These are phyloP conservation scores for Hephaestus fuliginosus DNA, from an alignment of 2,797 vertebrate species.

Conservation along the genomic window DNA sequence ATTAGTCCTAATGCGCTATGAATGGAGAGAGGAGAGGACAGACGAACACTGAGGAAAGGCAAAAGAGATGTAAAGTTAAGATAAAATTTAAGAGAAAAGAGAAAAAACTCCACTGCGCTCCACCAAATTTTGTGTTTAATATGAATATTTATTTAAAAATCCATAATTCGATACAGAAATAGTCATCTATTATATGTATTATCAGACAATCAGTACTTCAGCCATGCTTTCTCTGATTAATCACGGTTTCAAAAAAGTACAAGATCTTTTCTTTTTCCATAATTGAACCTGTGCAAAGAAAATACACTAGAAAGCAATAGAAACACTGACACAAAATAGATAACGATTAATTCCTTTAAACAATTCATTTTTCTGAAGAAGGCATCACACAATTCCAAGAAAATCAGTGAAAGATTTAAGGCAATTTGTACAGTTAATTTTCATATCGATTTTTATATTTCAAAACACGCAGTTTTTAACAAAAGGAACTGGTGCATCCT, in stretches of 20 bases:
- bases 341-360: slow-evolving; percentile 80
- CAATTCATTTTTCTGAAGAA: slow-evolving; percentile 88
- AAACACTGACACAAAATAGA: slow-evolving; percentile 90
- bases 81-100: not conserved
- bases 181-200: slow-evolving; percentile 88
- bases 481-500: slow-evolving; percentile 88
- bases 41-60: not conserved
- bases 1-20: slow-evolving; percentile 6
- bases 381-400: slow-evolving; percentile 95
- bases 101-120: not conserved
- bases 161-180: slow-evolving; percentile 91
- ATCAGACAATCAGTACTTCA: slow-evolving; percentile 88
- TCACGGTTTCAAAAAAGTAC: slow-evolving; percentile 86
- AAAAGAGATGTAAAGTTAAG: not conserved
- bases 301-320: slow-evolving; percentile 90
- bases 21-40: not conserved
- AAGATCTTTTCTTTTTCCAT: slow-evolving; percentile 75
- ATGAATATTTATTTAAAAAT: slow-evolving; percentile 95
- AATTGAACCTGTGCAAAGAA: slow-evolving; percentile 85
- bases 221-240: slow-evolving; percentile 87
- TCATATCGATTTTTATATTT: slow-evolving; percentile 77
- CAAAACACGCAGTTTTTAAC: slow-evolving; percentile 85
- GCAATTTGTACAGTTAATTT: slow-evolving; percentile 93
- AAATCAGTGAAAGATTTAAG: slow-evolving; percentile 98
- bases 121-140: slow-evolving; percentile 72